Evolutionary conservation across 2,113 vertebrate species (phyloP).

Genomic region (Monopterus albus): DNA sequence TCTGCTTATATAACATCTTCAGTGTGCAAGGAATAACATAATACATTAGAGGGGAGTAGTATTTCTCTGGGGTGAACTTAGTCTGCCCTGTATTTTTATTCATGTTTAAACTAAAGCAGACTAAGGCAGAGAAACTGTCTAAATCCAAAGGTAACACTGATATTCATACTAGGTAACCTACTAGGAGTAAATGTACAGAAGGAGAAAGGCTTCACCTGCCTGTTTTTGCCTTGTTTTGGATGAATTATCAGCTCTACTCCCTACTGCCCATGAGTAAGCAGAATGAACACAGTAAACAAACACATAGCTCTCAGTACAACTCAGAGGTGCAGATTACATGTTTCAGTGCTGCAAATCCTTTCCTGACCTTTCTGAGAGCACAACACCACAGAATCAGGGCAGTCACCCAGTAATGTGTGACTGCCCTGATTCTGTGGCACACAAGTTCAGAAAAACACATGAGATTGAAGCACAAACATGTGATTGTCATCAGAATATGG

Average conservation of each 20-base stretch:
- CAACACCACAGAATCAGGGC: constrained; percentile 43
- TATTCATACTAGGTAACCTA: constrained; percentile 41
- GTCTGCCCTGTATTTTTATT: constrained; percentile 51
- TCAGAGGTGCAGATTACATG: constrained; percentile 50
- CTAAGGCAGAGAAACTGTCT: constrained; percentile 36
- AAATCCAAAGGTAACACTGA: constrained; percentile 44
- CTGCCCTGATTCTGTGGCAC: no score
- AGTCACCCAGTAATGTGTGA: constrained; percentile 25
- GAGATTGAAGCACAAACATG: constrained; percentile 41
- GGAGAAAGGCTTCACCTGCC: constrained; percentile 27
- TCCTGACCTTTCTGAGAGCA: constrained; percentile 62
- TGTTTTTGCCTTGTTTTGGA: constrained; percentile 46
- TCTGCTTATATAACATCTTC: constrained; percentile 47
- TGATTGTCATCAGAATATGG: constrained; percentile 69
- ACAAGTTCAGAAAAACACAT: constrained; percentile 37
- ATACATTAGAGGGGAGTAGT: constrained; percentile 26
- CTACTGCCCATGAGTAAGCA: constrained; percentile 53
- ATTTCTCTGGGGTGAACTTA: constrained; percentile 36
- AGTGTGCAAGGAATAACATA: constrained; percentile 50
- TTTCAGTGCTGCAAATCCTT: constrained; percentile 47
- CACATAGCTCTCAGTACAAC: constrained; percentile 37
- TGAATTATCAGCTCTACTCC: constrained; percentile 42
- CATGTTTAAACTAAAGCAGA: constrained; percentile 39
- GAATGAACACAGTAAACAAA: constrained; percentile 34
- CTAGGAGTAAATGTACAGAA: constrained; percentile 51